Base-by-base conservation (phyloP, 1,140 invertebrate genomes). In the Heterodera schachtii region DNA sequence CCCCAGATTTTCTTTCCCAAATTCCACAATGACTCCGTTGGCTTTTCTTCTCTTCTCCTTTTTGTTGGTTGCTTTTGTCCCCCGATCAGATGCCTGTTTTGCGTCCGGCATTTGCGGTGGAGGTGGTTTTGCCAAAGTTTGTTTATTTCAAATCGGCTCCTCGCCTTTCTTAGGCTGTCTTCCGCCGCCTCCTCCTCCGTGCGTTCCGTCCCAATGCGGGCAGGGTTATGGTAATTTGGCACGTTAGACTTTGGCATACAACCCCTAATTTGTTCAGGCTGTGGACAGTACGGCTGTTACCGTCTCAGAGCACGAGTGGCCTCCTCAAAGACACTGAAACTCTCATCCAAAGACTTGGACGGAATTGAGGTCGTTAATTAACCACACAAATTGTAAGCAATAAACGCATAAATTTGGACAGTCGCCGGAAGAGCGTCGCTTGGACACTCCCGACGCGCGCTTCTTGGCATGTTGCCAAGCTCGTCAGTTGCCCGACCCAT, bases 401-500 rank as follows among this genome's bases (percentile, higher is more conserved):
- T 70, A 78, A 73, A 60, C 7, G 7, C 21, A 43, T 75, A 78
- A 43, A 47, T 46, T 81, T 44, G 3, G 85, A 43, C 74, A 52
- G 44, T 41, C 67, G 6, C 66, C 77, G 11, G 64, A 78, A 69
- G 70, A 78, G 19, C 64, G 75, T 19, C 82, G 13, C 21, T 66
- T 75, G 11, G 57, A 87, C 78, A 89, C 81, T 75, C 88, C 88
- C 13, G 88, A 89, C 78, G 84, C 84, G 31, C 81, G 82, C 60
- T 89, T 89, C 77, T 87, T 90, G 84, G 82, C 84, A n/a, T 89
- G 88, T 67, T 89, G 88, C 83, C 80, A 86, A 66, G 84, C 85
- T 31, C 85, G 88, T 44, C 77, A 78, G 70, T 9, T 78, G 71
- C 88, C 88, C n/a, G 88, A 89, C 74, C 67, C 82, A 11, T 89